Base-by-base conservation (phyloP, 2,797 vertebrate genomes). In the Enteromius anoplus region DNA sequence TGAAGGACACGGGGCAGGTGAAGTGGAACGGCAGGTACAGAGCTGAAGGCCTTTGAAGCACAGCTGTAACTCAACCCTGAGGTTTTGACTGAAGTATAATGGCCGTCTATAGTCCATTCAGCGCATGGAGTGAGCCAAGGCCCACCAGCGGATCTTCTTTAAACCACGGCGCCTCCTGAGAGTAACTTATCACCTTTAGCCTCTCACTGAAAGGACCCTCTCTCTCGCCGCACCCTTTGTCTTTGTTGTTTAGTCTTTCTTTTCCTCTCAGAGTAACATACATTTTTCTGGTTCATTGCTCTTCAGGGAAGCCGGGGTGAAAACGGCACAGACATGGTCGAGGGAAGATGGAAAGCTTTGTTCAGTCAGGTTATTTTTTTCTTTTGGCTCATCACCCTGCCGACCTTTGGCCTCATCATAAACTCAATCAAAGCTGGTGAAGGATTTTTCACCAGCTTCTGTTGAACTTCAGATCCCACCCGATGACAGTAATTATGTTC, bases 181-280 rank as follows among this genome's bases (percentile, higher is more conserved):
- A 82, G 77, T 9, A 86, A 76, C 86, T 77, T 76, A 83, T 89
- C 82, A 73, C 87, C 88, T 82, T 68, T 82, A 86, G 86, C 88
- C 89, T 85, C 55, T 83, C 62, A 42, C 75, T 84, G 78, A 42
- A 1, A 53, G 77, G 65, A 72, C 72, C 42, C 17, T 66, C 60
- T 78, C 76, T 64, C 62, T 78, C 37, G 29, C 47, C 80, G 62
- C 34, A 42, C 34, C 60, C 73, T 76, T 45, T 19, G 58, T 62
- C 75, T 77, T 62, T 62, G 58, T 62, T 62, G 23, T 32, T 17
- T 42, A 45, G 55, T 45, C 17, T 62, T 64, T 77, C 75, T 64
- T 47, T 76, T 85, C 66, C 72, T 78, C 77, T 69, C 73, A 47
- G 53, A 42, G 53, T 26, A 75, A 75, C 53, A 75, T 19, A 37